Conservation (phyloP, 2,797 vertebrate genomes). For the Garrulus glandarius region DNA sequence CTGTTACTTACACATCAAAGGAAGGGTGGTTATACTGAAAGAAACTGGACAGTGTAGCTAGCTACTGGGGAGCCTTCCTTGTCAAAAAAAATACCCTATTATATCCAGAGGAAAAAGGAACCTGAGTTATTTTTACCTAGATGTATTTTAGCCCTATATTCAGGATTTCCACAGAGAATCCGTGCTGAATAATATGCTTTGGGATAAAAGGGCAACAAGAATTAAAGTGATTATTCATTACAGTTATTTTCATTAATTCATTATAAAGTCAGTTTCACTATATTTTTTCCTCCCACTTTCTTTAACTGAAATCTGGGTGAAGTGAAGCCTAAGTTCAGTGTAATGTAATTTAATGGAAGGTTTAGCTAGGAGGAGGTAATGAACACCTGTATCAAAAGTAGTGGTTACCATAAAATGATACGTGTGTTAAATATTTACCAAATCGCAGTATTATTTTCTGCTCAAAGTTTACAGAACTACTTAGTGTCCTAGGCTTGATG, state of each 20-base stretch:
- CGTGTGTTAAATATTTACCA: constrained; percentile 49
- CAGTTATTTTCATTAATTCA: background rate
- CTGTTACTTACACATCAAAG: constrained; percentile 25
- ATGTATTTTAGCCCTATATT: background rate
- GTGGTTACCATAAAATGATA: constrained; percentile 40
- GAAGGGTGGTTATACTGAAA: background rate
- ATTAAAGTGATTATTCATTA: background rate
- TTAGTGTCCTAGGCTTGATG: constrained; percentile 47
- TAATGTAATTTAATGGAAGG: background rate
- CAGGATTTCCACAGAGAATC: background rate
- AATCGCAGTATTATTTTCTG: constrained; percentile 33
- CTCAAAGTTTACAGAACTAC: constrained; percentile 60
- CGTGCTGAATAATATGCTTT: background rate
- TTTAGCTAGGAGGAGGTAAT: background rate
- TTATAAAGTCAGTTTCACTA: background rate
- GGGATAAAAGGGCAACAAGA: background rate
- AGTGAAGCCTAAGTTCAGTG: background rate
- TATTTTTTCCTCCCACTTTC: background rate
- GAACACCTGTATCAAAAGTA: constrained; percentile 30
- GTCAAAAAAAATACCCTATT: background rate
- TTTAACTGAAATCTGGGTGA: background rate
- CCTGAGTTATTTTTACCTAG: background rate
- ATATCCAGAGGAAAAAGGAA: background rate
- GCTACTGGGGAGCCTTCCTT: background rate
- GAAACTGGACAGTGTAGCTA: background rate